A percentile compares a stretch with the other conserved stretches of the same genome.
phyloP scores from a whole-genome alignment of 2,888 invertebrate genomes.

The Drosophila diplacantha region DNA sequence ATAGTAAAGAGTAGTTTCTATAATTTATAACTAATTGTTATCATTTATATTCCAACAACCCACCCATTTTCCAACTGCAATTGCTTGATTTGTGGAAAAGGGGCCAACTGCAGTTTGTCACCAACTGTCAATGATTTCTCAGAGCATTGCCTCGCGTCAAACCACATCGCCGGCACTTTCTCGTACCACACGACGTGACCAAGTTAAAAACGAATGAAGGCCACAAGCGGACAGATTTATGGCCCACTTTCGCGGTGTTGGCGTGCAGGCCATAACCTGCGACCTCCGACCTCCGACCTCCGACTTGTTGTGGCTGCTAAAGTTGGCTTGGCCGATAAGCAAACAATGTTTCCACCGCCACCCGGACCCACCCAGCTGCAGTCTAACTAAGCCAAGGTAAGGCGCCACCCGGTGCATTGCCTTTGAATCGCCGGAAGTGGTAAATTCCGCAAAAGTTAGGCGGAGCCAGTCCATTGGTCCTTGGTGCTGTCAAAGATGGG shows the following conservation, averaged over 20 bases:
- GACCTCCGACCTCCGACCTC: conserved; percentile 31
- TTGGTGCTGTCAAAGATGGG: background rate
- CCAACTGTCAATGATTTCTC: conserved; percentile 13
- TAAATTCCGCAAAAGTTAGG: conserved; percentile 8
- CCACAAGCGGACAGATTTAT: conserved; percentile 48
- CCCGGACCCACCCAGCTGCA: conserved; percentile 15
- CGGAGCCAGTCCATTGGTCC: conserved; percentile 1
- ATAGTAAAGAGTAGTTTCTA: background rate
- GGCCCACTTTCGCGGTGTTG: conserved; percentile 45
- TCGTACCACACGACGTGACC: conserved; percentile 7
- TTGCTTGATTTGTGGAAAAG: conserved; percentile 19
- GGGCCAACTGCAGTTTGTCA: conserved; percentile 27
- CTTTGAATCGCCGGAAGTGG: conserved; percentile 26
- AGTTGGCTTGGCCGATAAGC: conserved; percentile 58
- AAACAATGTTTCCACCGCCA: conserved; percentile 37
- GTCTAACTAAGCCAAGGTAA: conserved; percentile 36
- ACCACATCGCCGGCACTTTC: conserved; percentile 1
- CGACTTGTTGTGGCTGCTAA: conserved; percentile 60
- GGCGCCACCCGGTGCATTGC: conserved; percentile 20
- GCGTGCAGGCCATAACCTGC: conserved; percentile 52
- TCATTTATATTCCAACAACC: background rate
- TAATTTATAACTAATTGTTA: background rate
- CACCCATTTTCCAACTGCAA: background rate
- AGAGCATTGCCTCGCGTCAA: conserved; percentile 7
- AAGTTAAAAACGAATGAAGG: conserved; percentile 29